A percentile compares a stretch with the other conserved stretches of the same genome.
phyloP scores from a whole-genome alignment of 2,888 invertebrate species.

The Minunthozetes semirufus region DNA sequence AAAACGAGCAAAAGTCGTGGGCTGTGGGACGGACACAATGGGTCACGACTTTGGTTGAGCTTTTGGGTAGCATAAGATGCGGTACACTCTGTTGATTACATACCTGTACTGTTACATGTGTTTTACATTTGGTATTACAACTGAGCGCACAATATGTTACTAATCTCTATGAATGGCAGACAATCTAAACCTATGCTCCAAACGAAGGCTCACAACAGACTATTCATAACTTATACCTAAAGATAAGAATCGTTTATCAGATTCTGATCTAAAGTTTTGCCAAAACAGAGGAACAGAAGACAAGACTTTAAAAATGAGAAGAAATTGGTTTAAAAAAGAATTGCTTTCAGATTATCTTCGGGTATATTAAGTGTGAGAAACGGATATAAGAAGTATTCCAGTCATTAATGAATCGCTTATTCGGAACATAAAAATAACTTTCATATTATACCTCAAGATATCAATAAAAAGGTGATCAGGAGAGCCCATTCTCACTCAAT shows the following conservation, averaged over 20 bases:
- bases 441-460: not conserved
- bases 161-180: not conserved
- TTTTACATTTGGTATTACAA: conserved; percentile 20
- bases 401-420: not conserved
- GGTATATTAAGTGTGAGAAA: not conserved
- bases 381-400: not conserved
- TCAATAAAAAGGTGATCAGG: too few relatives aligned
- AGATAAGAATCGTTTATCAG: not conserved
- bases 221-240: not conserved
- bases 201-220: not conserved
- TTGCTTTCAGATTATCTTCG: not conserved
- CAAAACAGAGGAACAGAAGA: not conserved
- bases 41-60: conserved; percentile 32
- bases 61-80: conserved; percentile 9
- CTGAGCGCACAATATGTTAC: conserved; percentile 8
- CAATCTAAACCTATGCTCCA: not conserved
- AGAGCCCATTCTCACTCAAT: too few relatives aligned
- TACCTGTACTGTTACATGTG: not conserved
- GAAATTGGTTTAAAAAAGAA: not conserved
- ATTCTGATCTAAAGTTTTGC: not conserved
- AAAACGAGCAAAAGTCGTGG: conserved; percentile 21
- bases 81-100: conserved; percentile 28
- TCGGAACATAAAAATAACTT: too few relatives aligned
- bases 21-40: conserved; percentile 29
- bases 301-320: not conserved